These are phyloP conservation scores for Cyclophora albipunctata DNA, from an alignment of 2,888 invertebrate genomes.

Conservation along the genomic window DNA sequence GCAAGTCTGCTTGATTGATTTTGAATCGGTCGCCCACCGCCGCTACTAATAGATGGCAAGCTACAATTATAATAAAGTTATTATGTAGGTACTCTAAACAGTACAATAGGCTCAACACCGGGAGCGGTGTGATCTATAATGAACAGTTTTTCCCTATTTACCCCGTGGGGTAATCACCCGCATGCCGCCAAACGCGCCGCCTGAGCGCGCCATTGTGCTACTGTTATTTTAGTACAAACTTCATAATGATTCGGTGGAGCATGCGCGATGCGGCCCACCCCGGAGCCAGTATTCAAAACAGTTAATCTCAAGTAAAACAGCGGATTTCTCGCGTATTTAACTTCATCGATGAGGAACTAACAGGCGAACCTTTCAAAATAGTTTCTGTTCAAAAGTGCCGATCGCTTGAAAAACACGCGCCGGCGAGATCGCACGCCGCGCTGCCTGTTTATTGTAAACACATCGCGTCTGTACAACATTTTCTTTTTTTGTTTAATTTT, in stretches of 20 bases:
- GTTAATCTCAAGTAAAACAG: slow-evolving; percentile 29
- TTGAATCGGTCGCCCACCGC: too few relatives aligned
- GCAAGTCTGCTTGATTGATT: too few relatives aligned
- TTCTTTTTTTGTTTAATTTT: too few relatives aligned
- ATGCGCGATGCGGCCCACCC: slow-evolving; percentile 36
- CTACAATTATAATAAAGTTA: too few relatives aligned
- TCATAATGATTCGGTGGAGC: slow-evolving; percentile 20
- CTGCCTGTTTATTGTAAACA: slow-evolving; percentile 24
- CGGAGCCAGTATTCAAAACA: slow-evolving; percentile 17
- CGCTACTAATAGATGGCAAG: too few relatives aligned
- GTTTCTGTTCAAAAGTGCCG: slow-evolving; percentile 21
- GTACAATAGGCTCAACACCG: neutral
- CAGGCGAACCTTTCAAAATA: slow-evolving; percentile 30
- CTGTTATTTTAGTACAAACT: slow-evolving; percentile 26
- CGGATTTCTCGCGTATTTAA: slow-evolving; percentile 25
- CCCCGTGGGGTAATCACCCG: slow-evolving; percentile 13
- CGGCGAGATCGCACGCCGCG: slow-evolving; percentile 18
- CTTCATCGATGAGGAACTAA: slow-evolving; percentile 20
- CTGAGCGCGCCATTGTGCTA: slow-evolving; percentile 14
- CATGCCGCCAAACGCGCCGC: slow-evolving; percentile 16
- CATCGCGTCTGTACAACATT: slow-evolving; percentile 12
- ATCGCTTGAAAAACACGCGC: slow-evolving; percentile 10
- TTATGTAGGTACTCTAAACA: too few relatives aligned
- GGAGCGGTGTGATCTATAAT: too few relatives aligned
- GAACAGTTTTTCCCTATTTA: neutral